phyloP scores from a whole-genome alignment of 2,113 vertebrate species.

The Oncorhynchus tshawytscha region DNA sequence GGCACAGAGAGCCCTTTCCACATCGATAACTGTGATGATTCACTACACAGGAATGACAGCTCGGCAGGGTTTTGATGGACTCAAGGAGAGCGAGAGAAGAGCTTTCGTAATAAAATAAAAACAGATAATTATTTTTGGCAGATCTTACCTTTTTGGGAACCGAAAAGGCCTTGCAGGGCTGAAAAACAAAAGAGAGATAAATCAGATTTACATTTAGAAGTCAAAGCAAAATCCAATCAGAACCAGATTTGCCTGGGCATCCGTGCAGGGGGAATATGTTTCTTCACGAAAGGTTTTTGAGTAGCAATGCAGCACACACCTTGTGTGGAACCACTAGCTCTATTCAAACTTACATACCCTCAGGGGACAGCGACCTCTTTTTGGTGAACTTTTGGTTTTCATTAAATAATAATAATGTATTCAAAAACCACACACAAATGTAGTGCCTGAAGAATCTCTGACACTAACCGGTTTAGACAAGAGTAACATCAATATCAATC shows the following conservation, averaged over 20 bases:
- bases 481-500: too few species aligned
- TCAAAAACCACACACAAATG: too few species aligned
- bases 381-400: too few species aligned
- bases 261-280: constrained; percentile 21
- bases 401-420: too few species aligned
- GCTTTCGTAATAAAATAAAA: not conserved
- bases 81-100: constrained; percentile 15
- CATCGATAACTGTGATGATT: constrained; percentile 47
- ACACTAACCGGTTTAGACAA: too few species aligned
- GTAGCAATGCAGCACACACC: not conserved
- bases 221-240: constrained; percentile 52
- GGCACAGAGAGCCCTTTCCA: constrained; percentile 15
- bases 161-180: constrained; percentile 88
- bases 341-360: too few species aligned
- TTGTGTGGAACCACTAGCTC: too few species aligned
- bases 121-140: constrained; percentile 41
- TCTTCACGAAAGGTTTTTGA: constrained; percentile 17
- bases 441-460: too few species aligned
- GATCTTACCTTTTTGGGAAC: constrained; percentile 92
- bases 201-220: constrained; percentile 55
- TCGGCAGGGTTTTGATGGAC: constrained; percentile 22
- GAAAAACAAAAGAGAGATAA: constrained; percentile 62
- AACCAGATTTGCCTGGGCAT: constrained; percentile 31
- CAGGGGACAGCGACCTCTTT: too few species aligned
- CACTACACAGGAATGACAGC: constrained; percentile 61